A percentile compares a stretch with the other conserved stretches of the same genome.
phyloP scores from a whole-genome alignment of 2,113 vertebrate genomes.

The Galeopterus variegatus region DNA sequence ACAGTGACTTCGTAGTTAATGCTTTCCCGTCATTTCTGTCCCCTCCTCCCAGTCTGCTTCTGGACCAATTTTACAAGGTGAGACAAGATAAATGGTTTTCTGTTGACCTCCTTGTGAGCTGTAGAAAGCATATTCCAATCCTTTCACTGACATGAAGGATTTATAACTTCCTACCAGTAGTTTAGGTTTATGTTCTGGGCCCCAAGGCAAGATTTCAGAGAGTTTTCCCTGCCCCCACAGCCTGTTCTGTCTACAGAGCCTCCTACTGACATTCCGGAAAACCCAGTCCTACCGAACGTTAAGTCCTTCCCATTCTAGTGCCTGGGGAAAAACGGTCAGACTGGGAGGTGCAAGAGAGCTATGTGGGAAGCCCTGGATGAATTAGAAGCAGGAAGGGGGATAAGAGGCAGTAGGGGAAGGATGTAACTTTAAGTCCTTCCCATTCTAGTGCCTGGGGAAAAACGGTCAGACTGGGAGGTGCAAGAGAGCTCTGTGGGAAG shows the following conservation, averaged over 20 bases:
- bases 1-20: not conserved
- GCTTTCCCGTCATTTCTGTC: not conserved
- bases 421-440: no score
- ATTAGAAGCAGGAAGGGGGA: not conserved
- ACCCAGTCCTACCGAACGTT: not conserved
- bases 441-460: not conserved
- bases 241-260: not conserved
- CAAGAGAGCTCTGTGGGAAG: not conserved
- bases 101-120: conserved; percentile 49
- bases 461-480: not conserved
- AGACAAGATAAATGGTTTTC: conserved; percentile 55
- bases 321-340: not conserved
- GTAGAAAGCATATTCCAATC: conserved; percentile 9
- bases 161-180: conserved; percentile 67
- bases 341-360: not conserved
- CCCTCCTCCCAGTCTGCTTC: not conserved
- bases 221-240: not conserved
- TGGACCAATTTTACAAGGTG: conserved; percentile 47
- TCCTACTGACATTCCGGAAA: not conserved
- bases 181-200: conserved; percentile 35
- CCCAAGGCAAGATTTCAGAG: conserved; percentile 48
- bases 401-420: not conserved
- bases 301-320: not conserved
- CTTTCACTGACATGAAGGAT: conserved; percentile 60
- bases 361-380: not conserved